Percentiles rank a stretch among this genome's conserved stretches.
These are phyloP conservation scores for Bradynema listronoti DNA, from an alignment of 1,140 invertebrate genomes.

Conservation along the genomic window DNA sequence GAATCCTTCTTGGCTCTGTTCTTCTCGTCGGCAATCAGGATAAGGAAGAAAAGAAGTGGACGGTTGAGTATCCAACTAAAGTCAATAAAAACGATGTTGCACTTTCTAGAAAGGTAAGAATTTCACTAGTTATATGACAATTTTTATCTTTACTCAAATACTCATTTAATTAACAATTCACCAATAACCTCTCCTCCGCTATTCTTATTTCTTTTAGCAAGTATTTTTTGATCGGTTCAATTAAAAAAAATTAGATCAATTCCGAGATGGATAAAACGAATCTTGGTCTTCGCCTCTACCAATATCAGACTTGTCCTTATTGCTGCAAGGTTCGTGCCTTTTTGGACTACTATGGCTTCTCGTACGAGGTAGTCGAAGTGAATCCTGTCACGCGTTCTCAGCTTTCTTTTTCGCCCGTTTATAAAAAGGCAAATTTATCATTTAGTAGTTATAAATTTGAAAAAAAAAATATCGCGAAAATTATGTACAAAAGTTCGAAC, in stretches of 20 bases:
- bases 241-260: constrained; percentile 12
- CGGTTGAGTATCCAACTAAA: constrained; percentile 21
- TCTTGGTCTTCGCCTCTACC: constrained; percentile 79
- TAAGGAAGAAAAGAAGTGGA: constrained; percentile 23
- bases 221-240: background rate
- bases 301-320: constrained; percentile 96
- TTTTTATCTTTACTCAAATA: too few species aligned
- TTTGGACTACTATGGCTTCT: constrained; percentile 84
- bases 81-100: constrained; percentile 20
- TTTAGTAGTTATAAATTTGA: too few species aligned
- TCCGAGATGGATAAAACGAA: constrained; percentile 65
- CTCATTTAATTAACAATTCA: too few species aligned
- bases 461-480: too few species aligned
- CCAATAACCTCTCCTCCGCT: too few species aligned
- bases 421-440: constrained; percentile 68
- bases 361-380: constrained; percentile 91
- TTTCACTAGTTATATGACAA: constrained; percentile 4
- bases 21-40: constrained; percentile 22
- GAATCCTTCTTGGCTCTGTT: constrained; percentile 21
- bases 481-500: too few species aligned
- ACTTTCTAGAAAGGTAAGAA: constrained; percentile 33
- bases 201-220: too few species aligned
- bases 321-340: constrained; percentile 92
- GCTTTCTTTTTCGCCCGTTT: constrained; percentile 76
- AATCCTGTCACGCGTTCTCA: constrained; percentile 82